These are phyloP conservation scores for Uloborus diversus DNA, from an alignment of 1,140 invertebrate species.

Conservation along the genomic window DNA sequence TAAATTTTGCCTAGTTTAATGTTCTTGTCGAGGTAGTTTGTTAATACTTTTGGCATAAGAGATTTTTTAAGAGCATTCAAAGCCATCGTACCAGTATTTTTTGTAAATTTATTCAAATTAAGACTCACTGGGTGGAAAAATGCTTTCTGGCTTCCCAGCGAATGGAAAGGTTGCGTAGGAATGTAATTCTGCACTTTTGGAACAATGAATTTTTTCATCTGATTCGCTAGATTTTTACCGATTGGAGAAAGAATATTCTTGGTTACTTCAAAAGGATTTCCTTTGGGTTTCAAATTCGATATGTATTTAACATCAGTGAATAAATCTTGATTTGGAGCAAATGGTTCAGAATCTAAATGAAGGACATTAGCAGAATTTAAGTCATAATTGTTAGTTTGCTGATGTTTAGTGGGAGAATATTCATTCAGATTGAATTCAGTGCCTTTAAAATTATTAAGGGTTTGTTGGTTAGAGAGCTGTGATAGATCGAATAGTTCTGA, in stretches of 20 bases:
- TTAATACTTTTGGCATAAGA: slow-evolving; percentile 4
- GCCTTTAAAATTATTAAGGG: too few species aligned
- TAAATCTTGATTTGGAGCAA: background rate
- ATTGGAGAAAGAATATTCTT: background rate
- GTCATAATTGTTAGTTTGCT: too few species aligned
- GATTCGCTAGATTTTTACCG: background rate
- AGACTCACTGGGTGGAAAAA: background rate
- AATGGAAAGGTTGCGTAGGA: background rate
- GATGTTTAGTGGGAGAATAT: too few species aligned
- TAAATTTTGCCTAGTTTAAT: background rate
- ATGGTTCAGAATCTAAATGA: background rate
- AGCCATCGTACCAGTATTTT: background rate
- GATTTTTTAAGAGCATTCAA: background rate
- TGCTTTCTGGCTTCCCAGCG: background rate
- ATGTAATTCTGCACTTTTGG: background rate
- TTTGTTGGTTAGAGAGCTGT: too few species aligned
- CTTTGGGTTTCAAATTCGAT: background rate
- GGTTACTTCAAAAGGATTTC: background rate
- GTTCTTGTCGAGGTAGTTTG: background rate
- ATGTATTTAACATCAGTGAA: background rate
- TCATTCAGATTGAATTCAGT: too few species aligned
- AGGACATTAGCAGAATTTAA: too few species aligned
- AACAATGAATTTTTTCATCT: background rate
- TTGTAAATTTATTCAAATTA: background rate
- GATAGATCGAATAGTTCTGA: too few species aligned